These are phyloP conservation scores for Champsocephalus esox DNA, from an alignment of 2,797 vertebrate species.

Conservation along the genomic window DNA sequence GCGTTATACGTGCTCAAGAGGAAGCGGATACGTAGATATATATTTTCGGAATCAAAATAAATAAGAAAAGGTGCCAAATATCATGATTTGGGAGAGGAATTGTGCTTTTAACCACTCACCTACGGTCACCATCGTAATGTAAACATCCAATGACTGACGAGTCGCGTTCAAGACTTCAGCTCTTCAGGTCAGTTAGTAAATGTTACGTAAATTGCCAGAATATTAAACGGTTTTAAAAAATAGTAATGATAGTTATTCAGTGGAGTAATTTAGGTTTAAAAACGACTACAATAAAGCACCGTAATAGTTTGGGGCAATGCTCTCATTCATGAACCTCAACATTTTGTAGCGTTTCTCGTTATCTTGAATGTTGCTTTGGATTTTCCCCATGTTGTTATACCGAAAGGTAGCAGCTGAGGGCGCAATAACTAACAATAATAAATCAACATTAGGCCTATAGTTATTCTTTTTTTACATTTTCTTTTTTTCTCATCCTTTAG, in stretches of 20 bases:
- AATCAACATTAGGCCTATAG: too few relatives aligned
- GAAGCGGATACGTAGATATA: not conserved
- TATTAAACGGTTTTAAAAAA: rapidly evolving
- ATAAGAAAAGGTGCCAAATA: not conserved
- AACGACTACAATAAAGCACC: not conserved
- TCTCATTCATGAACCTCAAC: not conserved
- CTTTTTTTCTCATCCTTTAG: not conserved
- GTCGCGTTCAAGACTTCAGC: constrained; percentile 53
- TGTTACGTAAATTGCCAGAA: not conserved
- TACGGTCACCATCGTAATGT: constrained; percentile 67
- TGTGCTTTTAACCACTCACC: constrained; percentile 65
- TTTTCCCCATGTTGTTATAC: not conserved
- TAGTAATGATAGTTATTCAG: not conserved
- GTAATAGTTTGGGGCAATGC: rapidly evolving
- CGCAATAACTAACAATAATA: constrained; percentile 19
- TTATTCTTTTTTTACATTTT: not conserved
- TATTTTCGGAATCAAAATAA: not conserved
- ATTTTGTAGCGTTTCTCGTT: not conserved
- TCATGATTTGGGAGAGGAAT: not conserved
- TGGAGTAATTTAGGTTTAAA: rapidly evolving
- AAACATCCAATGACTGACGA: not conserved
- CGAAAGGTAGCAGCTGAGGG: constrained; percentile 36
- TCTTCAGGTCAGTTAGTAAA: not conserved
- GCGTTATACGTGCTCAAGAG: not conserved
- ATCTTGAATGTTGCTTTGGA: constrained; percentile 53